These are phyloP conservation scores for Bombylius discolor DNA, from an alignment of 2,888 invertebrate species.

Conservation along the genomic window DNA sequence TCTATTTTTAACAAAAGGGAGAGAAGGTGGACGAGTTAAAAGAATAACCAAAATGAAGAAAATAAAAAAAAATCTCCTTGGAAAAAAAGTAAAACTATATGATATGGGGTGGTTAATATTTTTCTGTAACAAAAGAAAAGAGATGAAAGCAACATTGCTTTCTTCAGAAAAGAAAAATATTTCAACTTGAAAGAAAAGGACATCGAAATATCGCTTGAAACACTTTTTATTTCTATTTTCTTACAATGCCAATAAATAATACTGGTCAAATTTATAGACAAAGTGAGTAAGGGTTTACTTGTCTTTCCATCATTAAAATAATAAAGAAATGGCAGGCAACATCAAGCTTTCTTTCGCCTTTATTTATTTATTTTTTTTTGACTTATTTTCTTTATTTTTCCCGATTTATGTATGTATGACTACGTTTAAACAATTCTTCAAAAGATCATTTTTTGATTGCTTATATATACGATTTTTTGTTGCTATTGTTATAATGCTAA, in stretches of 20 bases:
- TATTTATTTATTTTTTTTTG: not conserved
- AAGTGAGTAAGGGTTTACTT: not conserved
- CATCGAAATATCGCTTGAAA: not conserved
- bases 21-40: not conserved
- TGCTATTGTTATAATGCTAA: no score
- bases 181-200: no score
- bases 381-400: not conserved
- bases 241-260: constrained; percentile 3
- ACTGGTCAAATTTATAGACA: not conserved
- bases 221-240: not conserved
- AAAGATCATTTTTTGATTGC: constrained; percentile 3
- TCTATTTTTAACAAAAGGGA: not conserved
- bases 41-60: no score
- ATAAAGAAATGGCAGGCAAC: constrained; percentile 6
- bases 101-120: not conserved
- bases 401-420: not conserved
- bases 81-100: constrained; percentile 5
- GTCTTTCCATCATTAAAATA: constrained; percentile 6
- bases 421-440: not conserved
- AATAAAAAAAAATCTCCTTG: no score
- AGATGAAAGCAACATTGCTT: no score
- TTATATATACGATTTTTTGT: not conserved
- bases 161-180: no score
- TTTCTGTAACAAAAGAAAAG: not conserved
- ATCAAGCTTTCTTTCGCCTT: not conserved